Percentiles rank a stretch among this genome's conserved stretches.
These are phyloP conservation scores for Tympanoctomys barrerae DNA, from an alignment of 2,797 vertebrate genomes.

Conservation along the genomic window DNA sequence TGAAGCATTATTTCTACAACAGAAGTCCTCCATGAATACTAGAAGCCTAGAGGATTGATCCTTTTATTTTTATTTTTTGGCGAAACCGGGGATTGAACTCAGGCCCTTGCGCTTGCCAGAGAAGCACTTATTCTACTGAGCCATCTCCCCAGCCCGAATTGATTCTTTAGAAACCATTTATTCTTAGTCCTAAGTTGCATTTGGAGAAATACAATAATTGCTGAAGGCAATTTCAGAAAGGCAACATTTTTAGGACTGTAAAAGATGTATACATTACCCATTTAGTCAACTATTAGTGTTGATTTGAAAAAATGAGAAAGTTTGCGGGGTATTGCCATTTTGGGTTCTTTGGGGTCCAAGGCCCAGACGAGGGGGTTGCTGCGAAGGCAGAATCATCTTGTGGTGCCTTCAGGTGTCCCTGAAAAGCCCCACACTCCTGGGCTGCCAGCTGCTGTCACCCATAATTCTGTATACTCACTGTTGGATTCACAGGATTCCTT, in stretches of 20 bases:
- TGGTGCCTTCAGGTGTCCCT: neutral
- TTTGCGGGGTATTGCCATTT: neutral
- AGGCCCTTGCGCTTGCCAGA: too few relatives aligned
- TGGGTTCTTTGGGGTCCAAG: accelerated
- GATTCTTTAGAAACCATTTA: neutral
- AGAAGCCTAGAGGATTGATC: neutral
- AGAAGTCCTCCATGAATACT: neutral
- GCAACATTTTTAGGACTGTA: neutral
- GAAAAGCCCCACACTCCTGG: accelerated
- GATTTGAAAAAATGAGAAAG: neutral
- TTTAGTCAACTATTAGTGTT: neutral
- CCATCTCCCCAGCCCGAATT: neutral
- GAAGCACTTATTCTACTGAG: too few relatives aligned
- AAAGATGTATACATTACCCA: neutral
- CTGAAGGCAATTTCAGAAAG: neutral
- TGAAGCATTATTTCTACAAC: neutral
- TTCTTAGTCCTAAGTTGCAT: neutral
- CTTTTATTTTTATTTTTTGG: too few relatives aligned
- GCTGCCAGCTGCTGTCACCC: too few relatives aligned
- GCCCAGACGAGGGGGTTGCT: neutral
- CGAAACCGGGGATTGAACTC: too few relatives aligned
- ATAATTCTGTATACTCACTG: accelerated
- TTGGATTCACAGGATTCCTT: accelerated
- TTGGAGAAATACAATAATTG: neutral
- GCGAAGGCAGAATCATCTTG: accelerated